A percentile compares a stretch with the other conserved stretches of the same genome.
Conservation (phyloP, 2,888 invertebrate genomes). For the Ennomos quercinarius region DNA sequence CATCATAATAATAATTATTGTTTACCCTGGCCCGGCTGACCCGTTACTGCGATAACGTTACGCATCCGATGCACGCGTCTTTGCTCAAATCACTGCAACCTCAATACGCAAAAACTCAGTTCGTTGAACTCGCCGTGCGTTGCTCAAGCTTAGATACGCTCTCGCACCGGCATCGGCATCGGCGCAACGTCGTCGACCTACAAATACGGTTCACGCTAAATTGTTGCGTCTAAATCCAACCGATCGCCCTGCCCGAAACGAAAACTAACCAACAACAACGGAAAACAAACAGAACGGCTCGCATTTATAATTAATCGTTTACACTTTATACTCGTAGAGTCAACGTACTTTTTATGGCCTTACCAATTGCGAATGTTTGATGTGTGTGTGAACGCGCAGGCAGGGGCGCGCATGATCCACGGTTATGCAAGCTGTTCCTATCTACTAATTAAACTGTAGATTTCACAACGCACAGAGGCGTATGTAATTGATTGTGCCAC, state of each 20-base stretch:
- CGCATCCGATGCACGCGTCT: slow-evolving; percentile 48
- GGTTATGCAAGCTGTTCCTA: slow-evolving; percentile 39
- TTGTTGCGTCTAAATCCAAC: slow-evolving; percentile 24
- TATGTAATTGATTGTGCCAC: slow-evolving; percentile 57
- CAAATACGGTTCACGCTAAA: slow-evolving; percentile 34
- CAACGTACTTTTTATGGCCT: slow-evolving; percentile 51
- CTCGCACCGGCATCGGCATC: slow-evolving; percentile 30
- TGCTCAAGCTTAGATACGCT: slow-evolving; percentile 41
- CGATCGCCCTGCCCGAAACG: slow-evolving; percentile 8
- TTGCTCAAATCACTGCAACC: slow-evolving; percentile 67
- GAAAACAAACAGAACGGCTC: slow-evolving; percentile 27
- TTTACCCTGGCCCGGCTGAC: slow-evolving; percentile 72
- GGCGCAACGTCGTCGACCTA: slow-evolving; percentile 39
- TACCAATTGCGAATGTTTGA: slow-evolving; percentile 45
- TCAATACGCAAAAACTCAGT: slow-evolving; percentile 59
- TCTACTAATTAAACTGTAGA: slow-evolving; percentile 51
- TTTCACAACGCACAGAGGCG: slow-evolving; percentile 52
- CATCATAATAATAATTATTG: slow-evolving; percentile 80
- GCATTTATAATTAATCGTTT: slow-evolving; percentile 30
- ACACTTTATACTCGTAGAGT: slow-evolving; percentile 36
- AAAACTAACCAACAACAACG: slow-evolving; percentile 15
- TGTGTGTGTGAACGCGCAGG: slow-evolving; percentile 18
- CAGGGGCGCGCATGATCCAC: slow-evolving; percentile 20
- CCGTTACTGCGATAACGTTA: slow-evolving; percentile 51
- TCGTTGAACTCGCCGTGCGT: slow-evolving; percentile 46